Evolutionary conservation across 2,888 invertebrate genomes (phyloP).

Genomic region (Anarsia innoxiella): DNA sequence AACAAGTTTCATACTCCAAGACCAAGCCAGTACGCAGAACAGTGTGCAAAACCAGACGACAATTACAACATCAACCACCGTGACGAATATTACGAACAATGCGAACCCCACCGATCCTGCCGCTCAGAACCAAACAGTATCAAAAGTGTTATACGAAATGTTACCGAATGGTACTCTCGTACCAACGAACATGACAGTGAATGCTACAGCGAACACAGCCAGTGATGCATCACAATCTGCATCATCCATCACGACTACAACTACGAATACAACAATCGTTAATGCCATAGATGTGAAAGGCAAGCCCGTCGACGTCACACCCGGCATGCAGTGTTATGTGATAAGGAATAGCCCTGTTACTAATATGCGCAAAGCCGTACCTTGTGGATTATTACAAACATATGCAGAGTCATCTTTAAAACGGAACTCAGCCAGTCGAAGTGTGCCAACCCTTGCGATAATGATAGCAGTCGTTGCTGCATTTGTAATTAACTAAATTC

Average conservation of each 20-base stretch:
- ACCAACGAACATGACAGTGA: constrained; percentile 33
- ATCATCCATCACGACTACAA: constrained; percentile 44
- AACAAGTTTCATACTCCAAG: constrained; percentile 53
- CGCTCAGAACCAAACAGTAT: constrained; percentile 13
- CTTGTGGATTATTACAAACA: constrained; percentile 53
- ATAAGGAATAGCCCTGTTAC: constrained; percentile 36
- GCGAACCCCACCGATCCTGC: constrained; percentile 26
- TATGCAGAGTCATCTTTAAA: constrained; percentile 54
- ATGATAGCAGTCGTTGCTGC: constrained; percentile 32
- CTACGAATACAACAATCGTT: constrained; percentile 52
- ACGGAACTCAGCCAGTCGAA: constrained; percentile 42
- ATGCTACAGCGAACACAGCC: constrained; percentile 28
- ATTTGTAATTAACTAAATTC: constrained; percentile 19
- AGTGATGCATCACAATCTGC: constrained; percentile 22
- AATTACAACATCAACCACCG: constrained; percentile 39
- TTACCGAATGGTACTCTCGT: constrained; percentile 54
- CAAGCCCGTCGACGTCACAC: constrained; percentile 49
- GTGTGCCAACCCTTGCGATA: constrained; percentile 40
- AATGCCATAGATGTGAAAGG: constrained; percentile 64
- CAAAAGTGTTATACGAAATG: constrained; percentile 37
- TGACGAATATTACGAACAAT: constrained; percentile 51
- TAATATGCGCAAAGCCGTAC: constrained; percentile 46
- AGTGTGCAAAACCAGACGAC: constrained; percentile 34
- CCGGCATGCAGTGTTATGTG: constrained; percentile 58
- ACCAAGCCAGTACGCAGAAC: constrained; percentile 26